Conservation (phyloP, 2,888 invertebrate genomes). For the Coremacera marginata region DNA sequence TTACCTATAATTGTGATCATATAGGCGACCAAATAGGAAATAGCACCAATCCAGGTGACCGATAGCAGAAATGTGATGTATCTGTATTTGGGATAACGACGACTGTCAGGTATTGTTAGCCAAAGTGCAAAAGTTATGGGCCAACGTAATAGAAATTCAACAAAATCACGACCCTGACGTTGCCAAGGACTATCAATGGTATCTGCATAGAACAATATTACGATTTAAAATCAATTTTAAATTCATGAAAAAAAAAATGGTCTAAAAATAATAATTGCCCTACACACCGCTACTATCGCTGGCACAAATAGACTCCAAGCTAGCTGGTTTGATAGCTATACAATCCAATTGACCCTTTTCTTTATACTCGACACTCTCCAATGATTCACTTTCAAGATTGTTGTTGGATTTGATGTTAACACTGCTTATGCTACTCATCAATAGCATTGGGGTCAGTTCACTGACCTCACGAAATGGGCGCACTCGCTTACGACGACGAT, state of each 20-base stretch:
- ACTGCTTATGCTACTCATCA: conserved; percentile 31
- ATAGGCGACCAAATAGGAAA: conserved; percentile 93
- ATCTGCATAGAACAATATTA: conserved; percentile 27
- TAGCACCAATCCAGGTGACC: conserved; percentile 88
- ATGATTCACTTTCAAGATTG: background rate
- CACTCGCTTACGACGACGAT: conserved; percentile 66
- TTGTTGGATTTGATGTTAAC: conserved; percentile 34
- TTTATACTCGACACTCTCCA: background rate
- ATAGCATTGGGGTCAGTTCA: conserved; percentile 69
- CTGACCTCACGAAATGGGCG: conserved; percentile 64
- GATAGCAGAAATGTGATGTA: conserved; percentile 89
- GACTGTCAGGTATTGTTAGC: conserved; percentile 89
- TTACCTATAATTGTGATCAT: conserved; percentile 92
- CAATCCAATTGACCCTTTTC: background rate
- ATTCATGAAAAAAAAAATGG: background rate
- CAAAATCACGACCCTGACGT: conserved; percentile 57
- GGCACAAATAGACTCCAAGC: conserved; percentile 37
- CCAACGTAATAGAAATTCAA: conserved; percentile 85
- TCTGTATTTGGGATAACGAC: conserved; percentile 83
- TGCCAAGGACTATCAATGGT: conserved; percentile 45
- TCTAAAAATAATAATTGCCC: too few relatives aligned
- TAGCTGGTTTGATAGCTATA: background rate
- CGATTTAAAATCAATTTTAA: background rate
- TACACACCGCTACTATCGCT: conserved; percentile 40
- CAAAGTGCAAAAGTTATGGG: conserved; percentile 85